Base-by-base conservation (phyloP, 2,113 vertebrate genomes). In the Trogon melanurus region DNA sequence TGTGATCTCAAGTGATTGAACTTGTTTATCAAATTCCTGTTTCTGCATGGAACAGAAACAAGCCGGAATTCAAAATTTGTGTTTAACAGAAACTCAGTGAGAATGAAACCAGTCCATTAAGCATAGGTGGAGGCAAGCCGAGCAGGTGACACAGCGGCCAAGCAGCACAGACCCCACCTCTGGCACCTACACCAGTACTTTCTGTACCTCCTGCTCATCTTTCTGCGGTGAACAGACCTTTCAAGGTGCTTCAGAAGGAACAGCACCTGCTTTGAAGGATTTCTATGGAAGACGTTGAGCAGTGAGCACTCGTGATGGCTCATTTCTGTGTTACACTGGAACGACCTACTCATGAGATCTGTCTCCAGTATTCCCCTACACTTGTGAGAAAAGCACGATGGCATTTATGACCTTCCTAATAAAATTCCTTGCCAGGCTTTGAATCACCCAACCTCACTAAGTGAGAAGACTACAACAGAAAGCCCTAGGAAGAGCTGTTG, bases 91-190 rank as follows among this genome's bases (percentile, higher is more conserved):
- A 64, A 34, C 16, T 17, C 27, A 32, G 2, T 15, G 30, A 79
- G 44, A 54, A 62, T 0, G 0, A 22, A 25, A 78, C 25, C 1
- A 1, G 8, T 15, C 29, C 53, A 21, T 30, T 16, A 13, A 17
- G n/a, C 25, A 22, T 0, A 0, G 6, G 48, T 10, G 22, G 29
- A 69, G 54, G 27, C 38, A 79, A 54, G 23, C 3, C 2, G 34
- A 70, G 34, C 15, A 16, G 45, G 11, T 34, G 61, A 72, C 38
- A 41, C 54, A 9, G 16, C 0, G 0, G 50, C 21, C 54, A 81
- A 56, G 54, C 26, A 69, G 27, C 54, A 54, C 44, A 41, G 61
- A 17, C 21, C 36, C 16, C 41, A 25, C 13, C 69, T 32, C 47
- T 48, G 58, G 23, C 4, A 41, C 36, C 36, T 6, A 9, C 20